Conservation (phyloP, 92 coral and sea anemone species). For the Meandrina meandrites region DNA sequence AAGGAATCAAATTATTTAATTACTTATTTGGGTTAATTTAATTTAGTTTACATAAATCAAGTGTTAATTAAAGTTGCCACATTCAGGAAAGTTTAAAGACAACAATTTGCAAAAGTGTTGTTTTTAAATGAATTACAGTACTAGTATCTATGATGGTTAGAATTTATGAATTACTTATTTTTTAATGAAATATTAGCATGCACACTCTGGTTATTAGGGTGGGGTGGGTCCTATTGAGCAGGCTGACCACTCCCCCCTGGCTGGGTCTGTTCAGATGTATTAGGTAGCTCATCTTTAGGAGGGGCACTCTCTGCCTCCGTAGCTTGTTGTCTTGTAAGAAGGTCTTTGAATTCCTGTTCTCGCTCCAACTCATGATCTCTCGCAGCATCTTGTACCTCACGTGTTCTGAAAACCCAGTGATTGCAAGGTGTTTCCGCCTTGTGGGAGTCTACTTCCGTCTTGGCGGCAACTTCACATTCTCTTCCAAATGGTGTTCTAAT, state of each 20-base stretch:
- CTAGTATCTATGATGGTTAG: neutral
- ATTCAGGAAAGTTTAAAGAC: neutral
- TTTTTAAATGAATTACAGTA: neutral
- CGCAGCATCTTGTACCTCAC: conserved; percentile 80
- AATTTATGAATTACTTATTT: neutral
- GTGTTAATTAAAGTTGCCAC: neutral
- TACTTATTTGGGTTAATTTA: neutral
- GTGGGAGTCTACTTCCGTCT: conserved; percentile 89
- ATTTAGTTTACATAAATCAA: no score
- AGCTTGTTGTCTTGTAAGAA: conserved; percentile 34
- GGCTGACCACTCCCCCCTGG: conserved; percentile 8
- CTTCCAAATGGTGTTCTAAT: conserved; percentile 97
- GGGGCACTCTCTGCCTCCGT: conserved; percentile 30
- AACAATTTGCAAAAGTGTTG: neutral
- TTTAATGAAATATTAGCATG: neutral
- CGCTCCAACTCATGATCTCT: conserved; percentile 66
- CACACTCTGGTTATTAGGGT: neutral
- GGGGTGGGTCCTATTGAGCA: conserved; percentile 7
- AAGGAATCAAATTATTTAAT: neutral
- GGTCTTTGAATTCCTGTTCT: conserved; percentile 69
- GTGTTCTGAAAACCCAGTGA: conserved; percentile 89
- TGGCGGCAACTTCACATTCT: conserved; percentile 88
- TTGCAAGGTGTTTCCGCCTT: conserved; percentile 91
- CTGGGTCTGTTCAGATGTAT: conserved; percentile 19
- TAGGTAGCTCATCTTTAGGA: conserved; percentile 10